Conservation (phyloP, 2,113 vertebrate species). For the Cairina moschata region DNA sequence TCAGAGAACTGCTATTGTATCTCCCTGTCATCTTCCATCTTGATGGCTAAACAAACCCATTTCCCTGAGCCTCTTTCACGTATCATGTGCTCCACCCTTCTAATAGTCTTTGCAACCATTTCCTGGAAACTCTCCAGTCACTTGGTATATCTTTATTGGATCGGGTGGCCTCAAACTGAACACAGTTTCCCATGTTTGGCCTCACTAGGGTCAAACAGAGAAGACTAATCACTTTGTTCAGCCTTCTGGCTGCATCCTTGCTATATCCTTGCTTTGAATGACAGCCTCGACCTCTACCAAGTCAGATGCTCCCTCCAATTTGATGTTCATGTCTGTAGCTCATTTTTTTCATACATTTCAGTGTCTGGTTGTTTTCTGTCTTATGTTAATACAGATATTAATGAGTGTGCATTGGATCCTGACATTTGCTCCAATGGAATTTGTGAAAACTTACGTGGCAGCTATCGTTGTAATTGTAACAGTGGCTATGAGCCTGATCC, state of each 20-base stretch:
- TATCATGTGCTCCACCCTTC: not conserved
- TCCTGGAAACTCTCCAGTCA: not conserved
- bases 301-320: not conserved
- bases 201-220: not conserved
- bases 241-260: not conserved
- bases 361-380: not conserved
- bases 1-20: not conserved
- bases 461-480: constrained; percentile 82
- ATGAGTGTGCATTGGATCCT: constrained; percentile 82
- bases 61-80: not conserved
- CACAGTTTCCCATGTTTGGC: not conserved
- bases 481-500: constrained; percentile 77
- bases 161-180: not conserved
- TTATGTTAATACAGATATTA: constrained; percentile 76
- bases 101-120: not conserved
- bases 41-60: not conserved
- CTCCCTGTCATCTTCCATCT: not conserved
- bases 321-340: not conserved
- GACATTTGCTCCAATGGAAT: constrained; percentile 81
- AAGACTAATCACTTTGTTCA: not conserved
- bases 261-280: not conserved
- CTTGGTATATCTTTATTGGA: not conserved
- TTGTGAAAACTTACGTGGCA: constrained; percentile 81
- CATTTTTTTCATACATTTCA: not conserved
- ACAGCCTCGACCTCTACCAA: not conserved